Evolutionary conservation across 2,113 vertebrate genomes (phyloP).

Genomic region (Pluvialis apricaria): DNA sequence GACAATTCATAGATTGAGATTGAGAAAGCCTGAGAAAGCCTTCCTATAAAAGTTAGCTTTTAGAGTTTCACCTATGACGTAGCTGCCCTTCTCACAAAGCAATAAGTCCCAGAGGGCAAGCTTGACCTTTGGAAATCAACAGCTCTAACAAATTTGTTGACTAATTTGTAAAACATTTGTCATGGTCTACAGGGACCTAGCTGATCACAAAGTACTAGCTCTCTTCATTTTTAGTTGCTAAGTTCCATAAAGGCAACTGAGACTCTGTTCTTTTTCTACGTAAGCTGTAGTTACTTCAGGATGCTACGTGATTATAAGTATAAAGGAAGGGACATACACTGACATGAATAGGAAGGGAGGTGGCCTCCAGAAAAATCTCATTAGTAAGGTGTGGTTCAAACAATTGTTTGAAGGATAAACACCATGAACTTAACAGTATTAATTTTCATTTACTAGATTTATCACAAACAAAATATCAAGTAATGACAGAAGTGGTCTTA

Average conservation of each 20-base stretch:
- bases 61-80: neutral
- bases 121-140: neutral
- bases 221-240: neutral
- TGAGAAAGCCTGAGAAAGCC: neutral
- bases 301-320: neutral
- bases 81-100: neutral
- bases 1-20: neutral
- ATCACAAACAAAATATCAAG: neutral
- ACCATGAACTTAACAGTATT: neutral
- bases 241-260: neutral
- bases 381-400: conserved; percentile 24
- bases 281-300: neutral
- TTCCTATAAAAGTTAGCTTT: neutral
- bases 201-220: neutral
- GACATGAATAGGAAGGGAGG: conserved; percentile 27
- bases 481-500: neutral
- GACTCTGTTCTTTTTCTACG: neutral
- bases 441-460: neutral
- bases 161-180: neutral
- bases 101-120: neutral
- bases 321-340: neutral
- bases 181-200: neutral
- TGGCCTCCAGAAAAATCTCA: conserved; percentile 9
- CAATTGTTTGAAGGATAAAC: neutral
- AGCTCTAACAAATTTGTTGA: neutral